A percentile compares a stretch with the other conserved stretches of the same genome.
Evolutionary conservation across 2,797 vertebrate genomes (phyloP).

Genomic region (Nyctalus aviator): DNA sequence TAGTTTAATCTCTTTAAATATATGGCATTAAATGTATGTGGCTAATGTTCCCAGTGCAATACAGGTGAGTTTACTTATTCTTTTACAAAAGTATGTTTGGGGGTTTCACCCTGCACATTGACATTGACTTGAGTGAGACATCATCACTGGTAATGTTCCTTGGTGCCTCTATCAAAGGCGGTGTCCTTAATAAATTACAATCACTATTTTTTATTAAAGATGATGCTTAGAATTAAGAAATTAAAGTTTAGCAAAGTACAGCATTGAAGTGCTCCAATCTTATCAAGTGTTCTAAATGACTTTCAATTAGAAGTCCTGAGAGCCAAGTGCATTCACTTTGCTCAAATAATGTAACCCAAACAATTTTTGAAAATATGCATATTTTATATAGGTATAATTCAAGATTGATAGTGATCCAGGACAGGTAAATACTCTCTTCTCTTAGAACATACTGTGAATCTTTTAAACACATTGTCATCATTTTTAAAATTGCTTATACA

Average conservation of each 20-base stretch:
- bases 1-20: not conserved
- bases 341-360: not conserved
- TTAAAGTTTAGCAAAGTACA: not conserved
- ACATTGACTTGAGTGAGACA: not conserved
- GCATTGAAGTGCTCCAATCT: not conserved
- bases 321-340: not conserved
- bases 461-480: constrained; percentile 33
- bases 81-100: not conserved
- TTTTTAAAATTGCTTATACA: not conserved
- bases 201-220: not conserved
- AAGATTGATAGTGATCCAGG: not conserved
- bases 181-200: not conserved
- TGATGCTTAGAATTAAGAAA: not conserved
- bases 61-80: not conserved
- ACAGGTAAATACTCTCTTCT: not conserved
- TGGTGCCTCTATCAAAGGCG: not conserved
- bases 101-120: not conserved
- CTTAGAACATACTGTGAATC: not conserved
- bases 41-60: not conserved
- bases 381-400: not conserved
- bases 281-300: not conserved
- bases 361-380: not conserved
- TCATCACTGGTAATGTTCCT: not conserved
- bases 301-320: constrained; percentile 6
- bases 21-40: not conserved